phyloP scores from a whole-genome alignment of 2,797 vertebrate species.

The Pterois miles region DNA sequence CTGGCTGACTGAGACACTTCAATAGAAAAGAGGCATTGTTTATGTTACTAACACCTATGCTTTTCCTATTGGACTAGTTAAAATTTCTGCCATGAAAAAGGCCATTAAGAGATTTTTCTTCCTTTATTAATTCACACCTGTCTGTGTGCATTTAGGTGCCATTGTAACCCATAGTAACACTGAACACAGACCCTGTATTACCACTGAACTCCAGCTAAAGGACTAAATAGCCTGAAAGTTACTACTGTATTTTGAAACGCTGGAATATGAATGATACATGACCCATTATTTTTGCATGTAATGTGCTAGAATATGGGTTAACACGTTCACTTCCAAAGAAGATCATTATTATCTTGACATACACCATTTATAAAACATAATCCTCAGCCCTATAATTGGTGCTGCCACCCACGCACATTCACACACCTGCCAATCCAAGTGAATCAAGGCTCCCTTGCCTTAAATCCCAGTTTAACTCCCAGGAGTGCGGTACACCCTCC shows the following conservation, averaged over 20 bases:
- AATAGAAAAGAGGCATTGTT: not conserved
- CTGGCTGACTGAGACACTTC: not conserved
- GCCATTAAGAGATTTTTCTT: not conserved
- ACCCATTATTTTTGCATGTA: not conserved
- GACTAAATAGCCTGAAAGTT: not conserved
- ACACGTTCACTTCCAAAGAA: not conserved
- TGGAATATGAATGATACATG: not conserved
- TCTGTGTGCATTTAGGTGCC: not conserved
- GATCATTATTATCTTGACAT: slow-evolving; percentile 18
- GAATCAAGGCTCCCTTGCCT: slow-evolving; percentile 24
- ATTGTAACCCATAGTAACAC: not conserved
- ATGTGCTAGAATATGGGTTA: not conserved
- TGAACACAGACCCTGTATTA: not conserved
- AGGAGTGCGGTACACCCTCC: not conserved
- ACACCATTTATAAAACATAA: slow-evolving; percentile 26
- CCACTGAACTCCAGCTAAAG: not conserved
- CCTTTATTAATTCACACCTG: not conserved
- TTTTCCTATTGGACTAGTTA: not conserved
- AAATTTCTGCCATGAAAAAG: not conserved
- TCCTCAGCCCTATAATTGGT: slow-evolving; percentile 10
- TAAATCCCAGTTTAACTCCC: slow-evolving; percentile 31
- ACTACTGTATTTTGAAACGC: not conserved
- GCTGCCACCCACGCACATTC: slow-evolving; percentile 22
- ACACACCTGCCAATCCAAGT: slow-evolving; percentile 10
- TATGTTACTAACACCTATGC: not conserved